These are phyloP conservation scores for Crax fasciolata DNA, from an alignment of 2,797 vertebrate genomes.

Conservation along the genomic window DNA sequence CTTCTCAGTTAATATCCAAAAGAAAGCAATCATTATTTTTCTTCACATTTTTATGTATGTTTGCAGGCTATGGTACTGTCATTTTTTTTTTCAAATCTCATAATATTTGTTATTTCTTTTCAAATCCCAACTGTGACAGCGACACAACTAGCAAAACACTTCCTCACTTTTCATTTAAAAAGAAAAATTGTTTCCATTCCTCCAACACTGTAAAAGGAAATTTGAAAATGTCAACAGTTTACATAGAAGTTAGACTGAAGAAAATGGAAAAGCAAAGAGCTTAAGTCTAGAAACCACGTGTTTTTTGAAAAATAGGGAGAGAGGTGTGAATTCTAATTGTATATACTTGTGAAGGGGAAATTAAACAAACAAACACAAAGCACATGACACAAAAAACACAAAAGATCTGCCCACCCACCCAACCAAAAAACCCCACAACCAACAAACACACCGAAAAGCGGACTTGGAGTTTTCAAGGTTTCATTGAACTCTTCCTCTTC, in stretches of 20 bases:
- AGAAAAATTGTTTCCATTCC: not conserved
- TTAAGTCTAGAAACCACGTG: not conserved
- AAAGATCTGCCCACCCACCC: not conserved
- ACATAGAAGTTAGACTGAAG: not conserved
- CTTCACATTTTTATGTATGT: not conserved
- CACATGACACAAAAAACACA: not conserved
- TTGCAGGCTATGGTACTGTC: not conserved
- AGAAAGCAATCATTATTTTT: not conserved
- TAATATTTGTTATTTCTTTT: not conserved
- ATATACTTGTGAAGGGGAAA: not conserved
- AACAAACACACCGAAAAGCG: not conserved
- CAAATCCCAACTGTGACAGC: constrained; percentile 11
- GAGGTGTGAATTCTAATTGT: not conserved
- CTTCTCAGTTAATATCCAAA: not conserved
- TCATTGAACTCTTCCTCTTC: not conserved
- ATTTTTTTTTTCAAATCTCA: not conserved
- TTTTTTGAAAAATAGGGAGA: not conserved
- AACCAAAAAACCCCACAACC: not conserved
- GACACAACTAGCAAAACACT: not conserved
- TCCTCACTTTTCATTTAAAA: constrained; percentile 15
- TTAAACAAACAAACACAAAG: not conserved
- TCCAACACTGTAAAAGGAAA: not conserved
- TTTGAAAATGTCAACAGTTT: not conserved
- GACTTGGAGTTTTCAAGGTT: not conserved
- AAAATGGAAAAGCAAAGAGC: not conserved